A percentile compares a stretch with the other conserved stretches of the same genome.
These are phyloP conservation scores for Pteropus rufus DNA, from an alignment of 2,797 vertebrate species.

Conservation along the genomic window DNA sequence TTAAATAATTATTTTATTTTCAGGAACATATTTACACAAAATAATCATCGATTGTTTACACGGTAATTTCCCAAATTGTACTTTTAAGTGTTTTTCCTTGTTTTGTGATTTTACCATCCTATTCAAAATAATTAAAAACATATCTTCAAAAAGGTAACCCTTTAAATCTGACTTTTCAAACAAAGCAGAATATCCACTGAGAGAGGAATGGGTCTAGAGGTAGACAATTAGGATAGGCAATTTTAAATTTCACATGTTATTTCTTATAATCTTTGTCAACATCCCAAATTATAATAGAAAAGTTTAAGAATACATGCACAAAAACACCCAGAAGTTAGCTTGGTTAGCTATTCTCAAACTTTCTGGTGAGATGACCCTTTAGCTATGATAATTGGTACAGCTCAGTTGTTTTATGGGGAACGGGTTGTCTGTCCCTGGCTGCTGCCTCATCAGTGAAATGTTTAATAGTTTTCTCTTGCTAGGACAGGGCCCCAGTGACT, in stretches of 20 bases:
- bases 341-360: neutral
- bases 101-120: neutral
- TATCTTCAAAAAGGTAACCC: neutral
- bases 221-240: neutral
- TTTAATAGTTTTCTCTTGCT: slow-evolving; percentile 36
- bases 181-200: neutral
- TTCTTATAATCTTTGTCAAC: neutral
- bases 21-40: neutral
- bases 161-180: slow-evolving; percentile 39
- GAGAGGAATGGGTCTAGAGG: neutral
- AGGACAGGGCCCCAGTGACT: neutral
- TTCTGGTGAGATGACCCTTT: neutral
- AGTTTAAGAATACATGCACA: neutral
- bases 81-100: neutral
- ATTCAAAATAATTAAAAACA: slow-evolving; percentile 25
- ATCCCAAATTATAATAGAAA: neutral
- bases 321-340: neutral
- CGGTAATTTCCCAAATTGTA: neutral
- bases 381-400: neutral
- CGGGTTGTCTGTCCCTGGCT: neutral
- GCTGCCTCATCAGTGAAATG: neutral
- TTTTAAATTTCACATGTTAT: neutral
- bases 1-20: slow-evolving; percentile 22
- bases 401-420: neutral
- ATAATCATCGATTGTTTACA: neutral